These are phyloP conservation scores for Paragorgia papillata DNA, from an alignment of 92 coral and sea anemone genomes.

Conservation along the genomic window DNA sequence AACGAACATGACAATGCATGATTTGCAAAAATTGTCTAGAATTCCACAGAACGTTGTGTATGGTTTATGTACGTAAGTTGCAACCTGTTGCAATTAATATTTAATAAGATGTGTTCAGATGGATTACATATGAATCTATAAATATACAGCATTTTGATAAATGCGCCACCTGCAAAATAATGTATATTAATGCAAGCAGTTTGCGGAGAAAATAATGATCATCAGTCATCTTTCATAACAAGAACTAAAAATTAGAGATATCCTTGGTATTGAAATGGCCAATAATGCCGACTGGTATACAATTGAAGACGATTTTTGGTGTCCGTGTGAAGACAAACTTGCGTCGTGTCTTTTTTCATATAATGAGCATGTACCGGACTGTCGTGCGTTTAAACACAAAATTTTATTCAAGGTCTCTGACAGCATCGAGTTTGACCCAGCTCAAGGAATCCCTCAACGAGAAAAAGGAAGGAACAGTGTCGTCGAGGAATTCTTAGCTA, in stretches of 20 bases:
- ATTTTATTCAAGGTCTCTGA: conserved; percentile 22
- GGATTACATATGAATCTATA: neutral
- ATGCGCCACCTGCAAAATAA: neutral
- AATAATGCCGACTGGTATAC: conserved; percentile 11
- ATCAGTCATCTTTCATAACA: too few relatives aligned
- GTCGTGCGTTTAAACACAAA: conserved; percentile 8
- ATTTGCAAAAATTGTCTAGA: too few relatives aligned
- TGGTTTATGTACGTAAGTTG: neutral
- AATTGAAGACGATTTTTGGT: conserved; percentile 37
- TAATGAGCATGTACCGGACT: conserved; percentile 17
- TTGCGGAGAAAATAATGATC: too few relatives aligned
- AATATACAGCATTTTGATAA: neutral
- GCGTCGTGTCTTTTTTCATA: neutral
- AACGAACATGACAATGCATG: too few relatives aligned
- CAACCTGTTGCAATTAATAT: neutral
- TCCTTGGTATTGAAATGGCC: neutral
- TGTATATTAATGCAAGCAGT: too few relatives aligned
- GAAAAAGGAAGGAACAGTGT: conserved; percentile 28
- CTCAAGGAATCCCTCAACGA: conserved; percentile 8
- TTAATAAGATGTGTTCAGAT: neutral
- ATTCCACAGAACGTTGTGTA: too few relatives aligned
- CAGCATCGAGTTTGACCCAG: conserved; percentile 17
- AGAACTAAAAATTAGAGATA: neutral
- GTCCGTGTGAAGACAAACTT: conserved; percentile 20
- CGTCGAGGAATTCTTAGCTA: conserved; percentile 31